Evolutionary conservation across 2,797 vertebrate species (phyloP).

Genomic region (Coccyzus lansbergi): DNA sequence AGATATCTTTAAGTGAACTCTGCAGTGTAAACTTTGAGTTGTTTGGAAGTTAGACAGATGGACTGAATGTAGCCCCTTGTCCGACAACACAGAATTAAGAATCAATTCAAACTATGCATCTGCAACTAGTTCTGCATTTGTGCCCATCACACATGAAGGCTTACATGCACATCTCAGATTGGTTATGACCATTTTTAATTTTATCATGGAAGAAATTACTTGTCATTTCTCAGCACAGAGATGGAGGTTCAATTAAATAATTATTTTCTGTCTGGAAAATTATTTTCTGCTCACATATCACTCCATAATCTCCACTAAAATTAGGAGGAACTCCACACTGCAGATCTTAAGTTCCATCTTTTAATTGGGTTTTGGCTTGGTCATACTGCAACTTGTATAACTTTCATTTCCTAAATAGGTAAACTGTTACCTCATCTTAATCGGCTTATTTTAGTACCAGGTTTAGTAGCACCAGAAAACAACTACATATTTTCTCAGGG

Average conservation of each 20-base stretch:
- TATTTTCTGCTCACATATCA: not conserved
- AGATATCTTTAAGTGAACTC: slow-evolving; percentile 3
- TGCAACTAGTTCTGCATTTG: not conserved
- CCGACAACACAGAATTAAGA: not conserved
- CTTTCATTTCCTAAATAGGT: not conserved
- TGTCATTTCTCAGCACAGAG: not conserved
- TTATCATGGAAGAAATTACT: not conserved
- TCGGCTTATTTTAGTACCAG: not conserved
- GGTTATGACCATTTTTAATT: not conserved
- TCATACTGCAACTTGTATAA: not conserved
- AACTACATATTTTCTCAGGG: not conserved
- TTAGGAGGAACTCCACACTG: not conserved
- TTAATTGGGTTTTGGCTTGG: not conserved
- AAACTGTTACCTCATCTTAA: not conserved
- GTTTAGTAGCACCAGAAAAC: not conserved
- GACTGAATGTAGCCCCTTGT: not conserved
- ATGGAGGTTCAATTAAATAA: not conserved
- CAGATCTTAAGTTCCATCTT: not conserved
- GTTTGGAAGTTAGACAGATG: not conserved
- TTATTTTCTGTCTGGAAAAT: not conserved
- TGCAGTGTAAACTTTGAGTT: not conserved
- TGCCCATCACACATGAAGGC: not conserved
- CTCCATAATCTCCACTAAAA: not conserved
- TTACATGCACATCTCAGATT: not conserved
- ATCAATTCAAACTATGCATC: not conserved